phyloP scores from a whole-genome alignment of 2,797 vertebrate species.

The Threskiornis aethiopicus region DNA sequence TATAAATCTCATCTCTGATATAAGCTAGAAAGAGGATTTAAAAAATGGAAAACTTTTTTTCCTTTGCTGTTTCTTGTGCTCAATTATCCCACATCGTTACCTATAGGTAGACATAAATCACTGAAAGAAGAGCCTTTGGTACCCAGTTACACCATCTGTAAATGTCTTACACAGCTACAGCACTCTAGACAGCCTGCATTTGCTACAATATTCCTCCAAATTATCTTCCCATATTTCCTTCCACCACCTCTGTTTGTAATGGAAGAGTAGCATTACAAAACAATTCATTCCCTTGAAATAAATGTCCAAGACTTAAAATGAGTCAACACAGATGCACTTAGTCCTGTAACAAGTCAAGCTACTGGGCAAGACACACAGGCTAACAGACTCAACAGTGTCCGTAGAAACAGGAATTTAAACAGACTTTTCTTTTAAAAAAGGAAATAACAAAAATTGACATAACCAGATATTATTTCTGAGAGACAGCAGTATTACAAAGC shows the following conservation, averaged over 20 bases:
- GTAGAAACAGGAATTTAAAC: background rate
- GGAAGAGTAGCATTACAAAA: background rate
- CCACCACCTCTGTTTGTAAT: background rate
- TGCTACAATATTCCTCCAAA: background rate
- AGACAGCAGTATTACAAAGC: background rate
- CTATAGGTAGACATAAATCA: background rate
- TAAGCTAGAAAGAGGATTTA: background rate
- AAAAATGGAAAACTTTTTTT: background rate
- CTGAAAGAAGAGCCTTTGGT: background rate
- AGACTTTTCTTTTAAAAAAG: background rate
- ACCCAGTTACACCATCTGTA: background rate
- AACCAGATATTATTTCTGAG: background rate
- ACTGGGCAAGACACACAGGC: background rate
- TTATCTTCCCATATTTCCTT: background rate
- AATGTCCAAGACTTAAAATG: background rate
- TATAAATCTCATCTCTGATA: slow-evolving; percentile 6
- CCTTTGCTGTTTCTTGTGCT: background rate
- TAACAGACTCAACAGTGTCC: background rate
- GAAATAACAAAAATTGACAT: background rate
- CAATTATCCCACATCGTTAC: background rate
- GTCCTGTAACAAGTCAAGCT: background rate
- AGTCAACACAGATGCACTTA: background rate
- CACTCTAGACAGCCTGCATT: background rate
- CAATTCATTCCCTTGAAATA: background rate
- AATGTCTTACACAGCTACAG: background rate